phyloP scores from a whole-genome alignment of 1,140 invertebrate species.

The Anastrepha ludens region DNA sequence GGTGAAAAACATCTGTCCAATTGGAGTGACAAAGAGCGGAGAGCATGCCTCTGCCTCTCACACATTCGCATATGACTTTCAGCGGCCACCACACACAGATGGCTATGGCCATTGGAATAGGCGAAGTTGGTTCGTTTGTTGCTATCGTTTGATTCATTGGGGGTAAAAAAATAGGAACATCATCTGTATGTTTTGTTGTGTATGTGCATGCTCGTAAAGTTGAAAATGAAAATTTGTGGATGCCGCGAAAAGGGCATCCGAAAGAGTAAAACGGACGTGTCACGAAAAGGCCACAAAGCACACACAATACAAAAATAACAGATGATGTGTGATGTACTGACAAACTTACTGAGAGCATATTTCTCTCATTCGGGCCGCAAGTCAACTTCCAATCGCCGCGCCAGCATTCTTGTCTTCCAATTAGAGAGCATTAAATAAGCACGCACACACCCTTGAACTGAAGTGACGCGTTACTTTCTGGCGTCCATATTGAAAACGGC shows the following conservation, averaged over 20 bases:
- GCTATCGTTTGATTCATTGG: conserved; percentile 31
- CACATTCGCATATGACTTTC: neutral
- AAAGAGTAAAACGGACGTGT: neutral
- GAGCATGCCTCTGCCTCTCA: conserved; percentile 5
- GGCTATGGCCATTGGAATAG: conserved; percentile 25
- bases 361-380: neutral
- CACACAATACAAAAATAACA: conserved; percentile 47
- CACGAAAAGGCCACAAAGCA: conserved; percentile 30
- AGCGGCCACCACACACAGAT: conserved; percentile 4
- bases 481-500: conserved; percentile 52
- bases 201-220: conserved; percentile 11
- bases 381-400: conserved; percentile 11
- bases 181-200: neutral
- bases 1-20: conserved; percentile 46
- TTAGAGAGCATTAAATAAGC: neutral
- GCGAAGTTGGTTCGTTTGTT: neutral
- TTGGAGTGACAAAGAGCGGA: conserved; percentile 38
- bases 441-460: conserved; percentile 10
- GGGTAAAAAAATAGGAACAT: conserved; percentile 19
- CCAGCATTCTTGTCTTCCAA: conserved; percentile 42
- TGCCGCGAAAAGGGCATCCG: neutral
- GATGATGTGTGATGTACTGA: conserved; percentile 29
- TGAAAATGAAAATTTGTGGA: conserved; percentile 35
- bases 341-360: neutral
- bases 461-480: conserved; percentile 43